phyloP scores from a whole-genome alignment of 2,888 invertebrate genomes.

The Tipula helvola region DNA sequence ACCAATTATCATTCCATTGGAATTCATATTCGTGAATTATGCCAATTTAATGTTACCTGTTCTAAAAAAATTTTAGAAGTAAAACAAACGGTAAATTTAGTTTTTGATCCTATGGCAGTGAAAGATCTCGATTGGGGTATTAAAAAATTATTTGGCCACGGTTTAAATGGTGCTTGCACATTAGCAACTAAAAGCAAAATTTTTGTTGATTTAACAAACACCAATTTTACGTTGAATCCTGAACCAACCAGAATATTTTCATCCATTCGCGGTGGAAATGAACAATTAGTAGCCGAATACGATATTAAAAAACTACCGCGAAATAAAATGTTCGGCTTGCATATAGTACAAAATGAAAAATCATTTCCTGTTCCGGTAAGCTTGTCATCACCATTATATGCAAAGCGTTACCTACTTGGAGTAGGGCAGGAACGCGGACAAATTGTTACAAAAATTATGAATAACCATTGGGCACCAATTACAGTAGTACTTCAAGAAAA shows the following conservation, averaged over 20 bases:
- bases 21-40: constrained; percentile 70
- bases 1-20: constrained; percentile 87
- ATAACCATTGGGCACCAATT: constrained; percentile 62
- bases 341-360: constrained; percentile 35
- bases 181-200: constrained; percentile 65
- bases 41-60: constrained; percentile 38
- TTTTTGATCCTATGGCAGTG: constrained; percentile 59
- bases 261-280: constrained; percentile 57
- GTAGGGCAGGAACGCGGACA: constrained; percentile 88
- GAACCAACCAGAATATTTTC: constrained; percentile 43
- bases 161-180: constrained; percentile 69
- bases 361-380: constrained; percentile 40
- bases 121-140: constrained; percentile 63
- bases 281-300: constrained; percentile 56
- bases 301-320: constrained; percentile 41
- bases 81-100: constrained; percentile 72
- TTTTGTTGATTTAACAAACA: constrained; percentile 64
- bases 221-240: constrained; percentile 51
- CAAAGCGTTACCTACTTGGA: constrained; percentile 71
- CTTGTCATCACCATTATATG: constrained; percentile 56
- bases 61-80: constrained; percentile 59
- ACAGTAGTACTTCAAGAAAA: constrained; percentile 78
- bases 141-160: constrained; percentile 74
- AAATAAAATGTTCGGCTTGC: constrained; percentile 52
- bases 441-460: constrained; percentile 71